These are phyloP conservation scores for Mesoclemmys tuberculata DNA, from an alignment of 2,113 vertebrate genomes.

Conservation along the genomic window DNA sequence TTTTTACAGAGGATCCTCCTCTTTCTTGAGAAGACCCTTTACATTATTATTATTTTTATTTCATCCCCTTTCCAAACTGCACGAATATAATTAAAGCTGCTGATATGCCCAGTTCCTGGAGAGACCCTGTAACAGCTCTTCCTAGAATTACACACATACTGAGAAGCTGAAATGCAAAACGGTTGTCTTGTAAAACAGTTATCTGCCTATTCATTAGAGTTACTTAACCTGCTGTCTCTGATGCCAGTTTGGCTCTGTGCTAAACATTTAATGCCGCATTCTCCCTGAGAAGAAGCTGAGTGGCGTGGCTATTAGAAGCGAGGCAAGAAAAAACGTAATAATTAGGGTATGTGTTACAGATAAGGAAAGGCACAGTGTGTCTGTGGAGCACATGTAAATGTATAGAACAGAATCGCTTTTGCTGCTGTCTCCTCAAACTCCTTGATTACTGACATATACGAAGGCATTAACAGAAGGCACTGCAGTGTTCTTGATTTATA, in stretches of 20 bases:
- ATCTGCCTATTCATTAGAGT: not conserved
- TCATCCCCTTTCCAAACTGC: not conserved
- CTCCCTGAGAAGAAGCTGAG: not conserved
- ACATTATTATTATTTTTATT: fast-evolving
- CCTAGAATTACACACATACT: not conserved
- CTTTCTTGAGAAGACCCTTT: not conserved
- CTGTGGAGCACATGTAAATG: not conserved
- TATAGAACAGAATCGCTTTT: not conserved
- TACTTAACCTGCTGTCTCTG: not conserved
- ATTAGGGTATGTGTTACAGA: constrained; percentile 46
- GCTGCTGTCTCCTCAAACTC: not conserved
- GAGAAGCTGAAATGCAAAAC: not conserved
- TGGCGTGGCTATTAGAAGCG: not conserved
- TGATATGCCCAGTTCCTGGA: not conserved
- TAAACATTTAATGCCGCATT: not conserved
- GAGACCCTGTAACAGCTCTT: not conserved
- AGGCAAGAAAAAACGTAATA: not conserved
- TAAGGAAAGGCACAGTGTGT: not conserved
- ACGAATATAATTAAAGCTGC: not conserved
- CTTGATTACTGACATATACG: constrained; percentile 17
- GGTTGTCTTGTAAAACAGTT: not conserved
- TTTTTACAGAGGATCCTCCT: not conserved
- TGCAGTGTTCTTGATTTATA: not conserved
- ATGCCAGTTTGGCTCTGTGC: not conserved
- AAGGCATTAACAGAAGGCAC: constrained; percentile 52